Conservation (phyloP, 2,797 vertebrate species). For the Cryptoprocta ferox region DNA sequence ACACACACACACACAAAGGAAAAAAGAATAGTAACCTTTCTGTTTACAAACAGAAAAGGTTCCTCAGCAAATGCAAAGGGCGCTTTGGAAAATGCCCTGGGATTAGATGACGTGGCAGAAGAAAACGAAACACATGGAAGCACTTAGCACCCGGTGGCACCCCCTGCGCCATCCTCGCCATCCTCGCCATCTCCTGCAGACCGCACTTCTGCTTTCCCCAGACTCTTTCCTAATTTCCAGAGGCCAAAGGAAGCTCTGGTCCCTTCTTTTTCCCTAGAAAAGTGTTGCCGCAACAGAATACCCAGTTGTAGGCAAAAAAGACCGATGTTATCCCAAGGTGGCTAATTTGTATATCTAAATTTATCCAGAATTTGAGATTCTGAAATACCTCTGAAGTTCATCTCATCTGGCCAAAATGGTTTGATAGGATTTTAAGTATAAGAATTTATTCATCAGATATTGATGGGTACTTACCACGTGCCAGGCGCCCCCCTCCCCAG, state of each 20-base stretch:
- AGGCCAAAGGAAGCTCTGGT: neutral
- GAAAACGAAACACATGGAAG: rapidly evolving
- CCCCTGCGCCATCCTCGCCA: neutral
- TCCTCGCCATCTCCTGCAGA: neutral
- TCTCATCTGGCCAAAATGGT: neutral
- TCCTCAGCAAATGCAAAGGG: neutral
- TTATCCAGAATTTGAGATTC: neutral
- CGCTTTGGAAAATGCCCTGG: neutral
- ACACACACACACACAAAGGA: too few relatives aligned
- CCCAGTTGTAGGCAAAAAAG: neutral
- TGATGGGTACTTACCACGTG: neutral
- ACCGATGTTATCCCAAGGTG: neutral
- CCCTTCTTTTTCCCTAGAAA: neutral
- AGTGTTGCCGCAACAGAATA: neutral
- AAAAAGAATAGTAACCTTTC: neutral
- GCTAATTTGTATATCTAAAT: neutral
- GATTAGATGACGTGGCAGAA: neutral
- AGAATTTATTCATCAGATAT: neutral
- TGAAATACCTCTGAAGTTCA: constrained; percentile 13
- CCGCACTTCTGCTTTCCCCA: neutral
- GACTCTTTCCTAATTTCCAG: constrained; percentile 18
- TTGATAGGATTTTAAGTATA: neutral
- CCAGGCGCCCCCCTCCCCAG: neutral
- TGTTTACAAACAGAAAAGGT: neutral
- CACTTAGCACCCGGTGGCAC: rapidly evolving